Base-by-base conservation (phyloP, 2,888 invertebrate species). In the Parapristionchus giblindavisi region DNA sequence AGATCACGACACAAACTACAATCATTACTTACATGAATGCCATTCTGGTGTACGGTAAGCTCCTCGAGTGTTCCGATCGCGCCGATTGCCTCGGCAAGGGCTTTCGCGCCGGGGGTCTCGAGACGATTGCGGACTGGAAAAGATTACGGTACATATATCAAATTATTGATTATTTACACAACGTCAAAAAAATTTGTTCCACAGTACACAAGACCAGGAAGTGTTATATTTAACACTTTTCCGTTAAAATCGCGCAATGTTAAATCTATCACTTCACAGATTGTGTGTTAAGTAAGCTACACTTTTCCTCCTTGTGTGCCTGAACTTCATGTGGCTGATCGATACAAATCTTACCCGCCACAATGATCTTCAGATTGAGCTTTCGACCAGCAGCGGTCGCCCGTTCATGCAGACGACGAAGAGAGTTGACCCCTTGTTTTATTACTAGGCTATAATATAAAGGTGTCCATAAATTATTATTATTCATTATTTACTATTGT, bases 11-110 rank as follows among this genome's bases (percentile, higher is more conserved):
- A n/a, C n/a, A n/a, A n/a, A n/a, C n/a, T n/a, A n/a, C n/a, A n/a
- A n/a, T n/a, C n/a, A n/a, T n/a, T n/a, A n/a, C 97, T 97, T 0
- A 89, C 89, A 87, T 94, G 94, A 83, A 99, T 98, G 0, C 97
- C 96, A 89, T 99, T 99, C 89, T 99, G 98, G 0, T 96, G 96
- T 93, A 99, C 94, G 5, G 92, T 92, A 36, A 99, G 91, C 88
- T 94, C 94, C 89, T 96, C 94, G 14, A 99, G 89, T 0, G 93
- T 93, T 36, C 93, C 93, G 84, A 97, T 91, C 66, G 91, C 93
- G 90, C 92, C 91, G 87, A 99, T 95, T 11, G 96, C 94, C 76
- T 91, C 89, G 0, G 96, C 93, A 21, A 98, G 89, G 0, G 94
- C 94, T 60, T 91, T 92, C 0, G 96, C 94, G 0, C 97, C 98